phyloP scores from a whole-genome alignment of 1,140 invertebrate genomes.

The Nebria ingens region DNA sequence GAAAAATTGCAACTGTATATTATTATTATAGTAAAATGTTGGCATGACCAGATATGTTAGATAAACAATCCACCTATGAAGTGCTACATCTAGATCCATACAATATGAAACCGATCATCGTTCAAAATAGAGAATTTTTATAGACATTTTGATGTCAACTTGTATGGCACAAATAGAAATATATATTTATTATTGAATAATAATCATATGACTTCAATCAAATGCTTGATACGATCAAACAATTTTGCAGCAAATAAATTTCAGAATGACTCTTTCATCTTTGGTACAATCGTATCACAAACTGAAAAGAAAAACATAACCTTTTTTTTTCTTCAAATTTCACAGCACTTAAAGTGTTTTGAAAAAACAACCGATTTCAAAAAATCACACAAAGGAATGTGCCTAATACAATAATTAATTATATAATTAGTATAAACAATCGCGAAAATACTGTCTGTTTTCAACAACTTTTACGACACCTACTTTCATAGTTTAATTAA shows the following conservation, averaged over 20 bases:
- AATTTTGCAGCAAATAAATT: constrained; percentile 1
- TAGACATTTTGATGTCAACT: constrained; percentile 4
- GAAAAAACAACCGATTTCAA: constrained; percentile 12
- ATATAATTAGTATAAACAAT: no score
- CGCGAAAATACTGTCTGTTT: neutral
- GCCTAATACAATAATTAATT: no score
- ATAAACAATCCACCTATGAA: constrained; percentile 13
- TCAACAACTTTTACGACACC: constrained; percentile 3
- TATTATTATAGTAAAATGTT: no score
- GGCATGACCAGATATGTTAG: constrained; percentile 9
- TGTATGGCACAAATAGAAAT: constrained; percentile 8
- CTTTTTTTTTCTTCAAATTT: constrained; percentile 1
- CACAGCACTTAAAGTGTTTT: constrained; percentile 16
- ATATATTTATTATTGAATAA: constrained; percentile 4
- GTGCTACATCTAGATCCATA: constrained; percentile 12
- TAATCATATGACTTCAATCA: no score
- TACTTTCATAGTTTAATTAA: neutral
- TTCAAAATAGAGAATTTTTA: constrained; percentile 8
- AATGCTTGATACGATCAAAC: constrained; percentile 1
- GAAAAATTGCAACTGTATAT: constrained; percentile 8
- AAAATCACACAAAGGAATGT: constrained; percentile 9
- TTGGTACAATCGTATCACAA: constrained; percentile 14
- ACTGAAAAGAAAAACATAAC: neutral
- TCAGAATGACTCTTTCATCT: constrained; percentile 11
- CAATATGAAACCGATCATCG: constrained; percentile 6